These are phyloP conservation scores for Labroides dimidiatus DNA, from an alignment of 2,797 vertebrate species.

Conservation along the genomic window DNA sequence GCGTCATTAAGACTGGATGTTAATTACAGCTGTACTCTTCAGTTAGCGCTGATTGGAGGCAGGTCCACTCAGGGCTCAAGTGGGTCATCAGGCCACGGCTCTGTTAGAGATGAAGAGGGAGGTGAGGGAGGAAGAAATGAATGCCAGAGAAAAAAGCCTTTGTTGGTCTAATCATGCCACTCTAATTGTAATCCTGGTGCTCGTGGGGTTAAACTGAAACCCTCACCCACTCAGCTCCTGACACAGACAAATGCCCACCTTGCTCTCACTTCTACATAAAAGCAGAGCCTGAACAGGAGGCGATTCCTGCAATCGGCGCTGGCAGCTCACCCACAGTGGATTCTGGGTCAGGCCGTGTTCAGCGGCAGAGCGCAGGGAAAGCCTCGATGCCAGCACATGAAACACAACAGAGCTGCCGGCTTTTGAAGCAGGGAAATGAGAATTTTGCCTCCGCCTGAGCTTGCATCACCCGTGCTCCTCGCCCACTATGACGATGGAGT, in stretches of 20 bases:
- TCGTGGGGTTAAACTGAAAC: slow-evolving; percentile 22
- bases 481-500: slow-evolving; percentile 60
- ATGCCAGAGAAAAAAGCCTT: slow-evolving; percentile 1
- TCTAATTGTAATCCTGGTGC: slow-evolving; percentile 30
- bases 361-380: slow-evolving; percentile 53
- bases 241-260: slow-evolving; percentile 53
- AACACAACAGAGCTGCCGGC: slow-evolving; percentile 43
- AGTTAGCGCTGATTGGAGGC: slow-evolving; percentile 56
- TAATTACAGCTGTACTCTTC: slow-evolving; percentile 60
- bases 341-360: slow-evolving; percentile 67
- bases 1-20: slow-evolving; percentile 42
- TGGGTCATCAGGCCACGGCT: slow-evolving; percentile 27
- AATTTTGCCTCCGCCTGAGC: slow-evolving; percentile 55
- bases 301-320: slow-evolving; percentile 56
- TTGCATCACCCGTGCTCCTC: slow-evolving; percentile 58
- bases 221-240: slow-evolving; percentile 36
- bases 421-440: slow-evolving; percentile 67
- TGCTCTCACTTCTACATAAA: slow-evolving; percentile 57
- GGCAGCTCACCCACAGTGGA: slow-evolving; percentile 59
- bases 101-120: slow-evolving; percentile 10
- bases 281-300: slow-evolving; percentile 70
- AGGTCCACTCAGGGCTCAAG: slow-evolving; percentile 38
- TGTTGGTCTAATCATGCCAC: slow-evolving; percentile 20
- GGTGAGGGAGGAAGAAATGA: neutral
- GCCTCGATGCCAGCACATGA: slow-evolving; percentile 58